Evolutionary conservation across 2,797 vertebrate genomes (phyloP).

Genomic region (Todus mexicanus): DNA sequence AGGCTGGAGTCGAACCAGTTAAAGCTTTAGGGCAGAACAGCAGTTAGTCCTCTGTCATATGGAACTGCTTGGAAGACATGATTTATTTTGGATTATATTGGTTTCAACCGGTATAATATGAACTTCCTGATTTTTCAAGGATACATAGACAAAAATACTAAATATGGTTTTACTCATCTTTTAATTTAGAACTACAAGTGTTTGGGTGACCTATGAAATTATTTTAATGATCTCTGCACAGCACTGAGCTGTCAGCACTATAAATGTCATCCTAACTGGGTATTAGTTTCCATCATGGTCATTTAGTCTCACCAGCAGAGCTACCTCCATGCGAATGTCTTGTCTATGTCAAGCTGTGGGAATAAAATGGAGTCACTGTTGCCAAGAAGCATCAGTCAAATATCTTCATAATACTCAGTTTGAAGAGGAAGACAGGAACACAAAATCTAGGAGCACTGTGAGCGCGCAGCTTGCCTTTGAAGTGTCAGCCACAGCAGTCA

Average conservation of each 20-base stretch:
- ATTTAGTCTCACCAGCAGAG: constrained; percentile 9
- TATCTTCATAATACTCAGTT: neutral
- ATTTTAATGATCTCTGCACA: constrained; percentile 16
- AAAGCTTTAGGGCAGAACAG: neutral
- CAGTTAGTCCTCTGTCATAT: constrained; percentile 10
- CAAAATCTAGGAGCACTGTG: neutral
- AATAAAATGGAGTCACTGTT: neutral
- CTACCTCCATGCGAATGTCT: neutral
- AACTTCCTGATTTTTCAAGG: constrained; percentile 19
- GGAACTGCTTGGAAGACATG: constrained; percentile 29
- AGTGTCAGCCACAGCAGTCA: neutral
- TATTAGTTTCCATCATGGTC: constrained; percentile 23
- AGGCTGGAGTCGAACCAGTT: neutral
- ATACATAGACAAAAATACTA: neutral
- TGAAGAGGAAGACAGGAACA: neutral
- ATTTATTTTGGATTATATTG: constrained; percentile 47
- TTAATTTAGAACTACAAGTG: constrained; percentile 32
- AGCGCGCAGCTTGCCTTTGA: neutral
- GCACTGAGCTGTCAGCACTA: constrained; percentile 16
- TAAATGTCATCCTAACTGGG: neutral
- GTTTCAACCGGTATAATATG: constrained; percentile 11
- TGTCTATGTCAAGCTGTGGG: neutral
- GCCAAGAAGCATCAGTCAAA: neutral
- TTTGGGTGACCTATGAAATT: constrained; percentile 33
- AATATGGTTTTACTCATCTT: constrained; percentile 32